These are phyloP conservation scores for Neodon shergylaensis DNA, from an alignment of 2,113 vertebrate species.

Conservation along the genomic window DNA sequence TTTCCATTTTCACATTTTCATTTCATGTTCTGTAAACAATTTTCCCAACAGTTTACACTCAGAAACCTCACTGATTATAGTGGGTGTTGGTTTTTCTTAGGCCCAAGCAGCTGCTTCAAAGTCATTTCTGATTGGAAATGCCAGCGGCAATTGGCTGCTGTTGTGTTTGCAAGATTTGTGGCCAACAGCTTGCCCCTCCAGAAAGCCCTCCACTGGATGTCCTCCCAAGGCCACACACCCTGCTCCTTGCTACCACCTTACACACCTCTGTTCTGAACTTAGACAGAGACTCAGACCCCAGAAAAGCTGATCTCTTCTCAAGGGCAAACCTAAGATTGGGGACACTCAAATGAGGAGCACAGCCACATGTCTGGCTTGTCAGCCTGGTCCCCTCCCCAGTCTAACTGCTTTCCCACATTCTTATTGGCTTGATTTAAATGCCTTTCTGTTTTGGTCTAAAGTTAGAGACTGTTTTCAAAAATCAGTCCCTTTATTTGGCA, in stretches of 20 bases:
- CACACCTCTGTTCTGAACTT: background rate
- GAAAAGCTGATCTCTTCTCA: background rate
- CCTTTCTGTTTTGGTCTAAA: conserved; percentile 31
- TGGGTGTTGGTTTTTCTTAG: conserved; percentile 74
- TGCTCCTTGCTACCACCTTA: conserved; percentile 66
- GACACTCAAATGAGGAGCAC: rapidly evolving
- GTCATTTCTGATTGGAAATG: conserved; percentile 68
- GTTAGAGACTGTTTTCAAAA: conserved; percentile 53
- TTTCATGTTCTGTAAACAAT: conserved; percentile 72
- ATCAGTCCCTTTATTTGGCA: conserved; percentile 14
- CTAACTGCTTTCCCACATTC: background rate
- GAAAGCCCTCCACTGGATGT: background rate
- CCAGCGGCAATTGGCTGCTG: conserved; percentile 62
- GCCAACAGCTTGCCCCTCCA: conserved; percentile 60
- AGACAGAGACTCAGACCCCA: conserved; percentile 44
- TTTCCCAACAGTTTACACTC: conserved; percentile 77
- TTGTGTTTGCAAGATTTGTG: conserved; percentile 69
- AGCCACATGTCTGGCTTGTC: background rate
- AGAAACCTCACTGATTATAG: conserved; percentile 74
- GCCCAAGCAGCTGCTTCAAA: conserved; percentile 75
- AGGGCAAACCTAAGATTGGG: background rate
- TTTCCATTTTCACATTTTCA: conserved; percentile 77
- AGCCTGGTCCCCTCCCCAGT: background rate
- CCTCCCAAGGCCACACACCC: conserved; percentile 11
- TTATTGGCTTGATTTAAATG: conserved; percentile 3